phyloP scores from a whole-genome alignment of 2,888 invertebrate species.

The Camptogramma bilineatum region DNA sequence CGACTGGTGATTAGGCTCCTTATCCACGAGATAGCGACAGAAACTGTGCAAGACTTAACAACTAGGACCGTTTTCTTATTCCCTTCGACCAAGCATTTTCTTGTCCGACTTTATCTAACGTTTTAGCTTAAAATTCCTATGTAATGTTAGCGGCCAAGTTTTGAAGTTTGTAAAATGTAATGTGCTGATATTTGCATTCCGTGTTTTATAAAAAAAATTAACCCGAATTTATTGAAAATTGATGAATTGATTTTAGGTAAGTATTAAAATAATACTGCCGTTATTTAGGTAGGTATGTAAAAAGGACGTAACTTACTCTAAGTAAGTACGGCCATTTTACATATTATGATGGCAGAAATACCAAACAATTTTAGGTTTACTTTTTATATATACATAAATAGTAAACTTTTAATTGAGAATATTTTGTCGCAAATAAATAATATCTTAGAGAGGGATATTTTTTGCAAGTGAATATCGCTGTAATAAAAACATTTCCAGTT shows the following conservation, averaged over 20 bases:
- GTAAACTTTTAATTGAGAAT: too few species aligned
- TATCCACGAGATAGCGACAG: conserved; percentile 85
- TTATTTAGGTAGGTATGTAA: too few species aligned
- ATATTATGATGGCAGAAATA: too few species aligned
- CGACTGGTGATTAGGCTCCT: conserved; percentile 85
- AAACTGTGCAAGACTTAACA: conserved; percentile 86
- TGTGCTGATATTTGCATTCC: conserved; percentile 43
- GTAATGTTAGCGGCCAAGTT: conserved; percentile 72
- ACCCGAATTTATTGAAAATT: not conserved
- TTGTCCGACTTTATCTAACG: conserved; percentile 81
- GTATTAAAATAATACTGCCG: too few species aligned
- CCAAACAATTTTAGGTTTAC: too few species aligned
- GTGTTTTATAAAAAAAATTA: not conserved
- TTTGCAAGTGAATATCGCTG: conserved; percentile 24
- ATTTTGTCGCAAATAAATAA: too few species aligned
- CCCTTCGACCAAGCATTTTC: conserved; percentile 81
- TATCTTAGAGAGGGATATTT: too few species aligned
- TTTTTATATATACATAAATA: not conserved
- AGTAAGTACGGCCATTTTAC: too few species aligned
- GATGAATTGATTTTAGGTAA: not conserved
- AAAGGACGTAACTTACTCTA: too few species aligned
- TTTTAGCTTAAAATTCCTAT: conserved; percentile 77
- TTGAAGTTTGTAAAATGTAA: conserved; percentile 63
- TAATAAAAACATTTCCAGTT: conserved; percentile 34
- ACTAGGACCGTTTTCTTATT: conserved; percentile 85